Percentiles rank a stretch among this genome's conserved stretches.
These are phyloP conservation scores for Nannoperca obscura DNA, from an alignment of 2,797 vertebrate species.

Conservation along the genomic window DNA sequence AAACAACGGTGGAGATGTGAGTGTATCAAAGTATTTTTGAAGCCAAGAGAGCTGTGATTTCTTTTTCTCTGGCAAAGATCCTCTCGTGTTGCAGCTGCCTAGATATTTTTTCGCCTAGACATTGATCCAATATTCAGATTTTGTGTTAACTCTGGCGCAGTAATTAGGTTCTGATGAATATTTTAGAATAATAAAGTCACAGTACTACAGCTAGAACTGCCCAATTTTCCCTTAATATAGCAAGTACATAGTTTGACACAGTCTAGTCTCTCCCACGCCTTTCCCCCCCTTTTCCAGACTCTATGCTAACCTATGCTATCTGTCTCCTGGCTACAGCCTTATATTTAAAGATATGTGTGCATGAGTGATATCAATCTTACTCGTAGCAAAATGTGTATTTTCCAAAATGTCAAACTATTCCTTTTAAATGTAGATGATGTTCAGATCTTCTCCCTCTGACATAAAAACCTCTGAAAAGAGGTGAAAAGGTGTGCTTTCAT, in stretches of 20 bases:
- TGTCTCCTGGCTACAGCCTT: background rate
- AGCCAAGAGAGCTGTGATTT: background rate
- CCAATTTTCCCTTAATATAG: background rate
- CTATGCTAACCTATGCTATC: background rate
- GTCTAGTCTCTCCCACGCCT: background rate
- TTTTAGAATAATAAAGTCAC: background rate
- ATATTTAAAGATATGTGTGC: too few relatives aligned
- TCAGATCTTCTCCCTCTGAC: background rate
- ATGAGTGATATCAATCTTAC: background rate
- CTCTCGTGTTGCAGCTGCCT: background rate
- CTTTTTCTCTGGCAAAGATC: background rate
- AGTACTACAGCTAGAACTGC: background rate
- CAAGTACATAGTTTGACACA: background rate
- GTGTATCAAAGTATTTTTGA: background rate
- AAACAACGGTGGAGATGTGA: background rate
- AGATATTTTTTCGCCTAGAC: background rate
- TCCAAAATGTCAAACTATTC: slow-evolving; percentile 3
- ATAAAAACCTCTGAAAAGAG: background rate
- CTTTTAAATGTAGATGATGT: background rate
- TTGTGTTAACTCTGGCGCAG: background rate
- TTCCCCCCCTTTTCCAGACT: background rate
- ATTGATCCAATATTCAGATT: slow-evolving; percentile 14
- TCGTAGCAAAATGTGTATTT: background rate
- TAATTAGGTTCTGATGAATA: slow-evolving; percentile 9
- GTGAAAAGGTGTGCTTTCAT: slow-evolving; percentile 22